Evolutionary conservation across 2,888 invertebrate genomes (phyloP).

Genomic region (Pseudeuparius sepicola): DNA sequence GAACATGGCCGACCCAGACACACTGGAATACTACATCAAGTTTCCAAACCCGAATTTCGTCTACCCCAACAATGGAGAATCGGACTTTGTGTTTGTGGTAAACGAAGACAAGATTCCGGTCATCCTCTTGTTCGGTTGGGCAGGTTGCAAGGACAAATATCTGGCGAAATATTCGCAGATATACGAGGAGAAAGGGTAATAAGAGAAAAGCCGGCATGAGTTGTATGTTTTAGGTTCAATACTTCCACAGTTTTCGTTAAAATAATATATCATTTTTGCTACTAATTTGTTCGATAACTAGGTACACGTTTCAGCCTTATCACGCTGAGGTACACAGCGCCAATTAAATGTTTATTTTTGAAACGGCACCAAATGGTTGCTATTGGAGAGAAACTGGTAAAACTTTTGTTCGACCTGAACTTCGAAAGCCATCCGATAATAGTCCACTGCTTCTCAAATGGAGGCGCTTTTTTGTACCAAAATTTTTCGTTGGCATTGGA

Average conservation of each 20-base stretch:
- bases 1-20: constrained; percentile 39
- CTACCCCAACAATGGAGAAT: constrained; percentile 35
- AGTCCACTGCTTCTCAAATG: constrained; percentile 67
- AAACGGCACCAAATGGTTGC: constrained; percentile 48
- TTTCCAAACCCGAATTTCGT: constrained; percentile 47
- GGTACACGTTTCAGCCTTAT: constrained; percentile 50
- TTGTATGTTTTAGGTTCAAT: no score
- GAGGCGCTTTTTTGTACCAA: constrained; percentile 62
- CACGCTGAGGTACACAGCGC: constrained; percentile 61
- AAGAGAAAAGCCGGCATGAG: no score
- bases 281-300: neutral
- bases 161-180: constrained; percentile 68
- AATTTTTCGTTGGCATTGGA: constrained; percentile 53
- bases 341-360: constrained; percentile 56
- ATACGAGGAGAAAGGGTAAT: constrained; percentile 64
- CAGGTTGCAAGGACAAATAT: constrained; percentile 68
- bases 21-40: constrained; percentile 52
- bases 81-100: constrained; percentile 49
- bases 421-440: constrained; percentile 61
- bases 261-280: neutral
- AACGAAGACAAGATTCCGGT: constrained; percentile 56
- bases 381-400: constrained; percentile 54
- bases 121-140: constrained; percentile 68
- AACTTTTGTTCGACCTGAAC: constrained; percentile 54
- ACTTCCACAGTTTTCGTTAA: constrained; percentile 2